Evolutionary conservation across 64 coral and sea anemone genomes (phyloP), one percentile per base, ranked within the genome.

Genomic region (Stichodactyla mertensii): DNA sequence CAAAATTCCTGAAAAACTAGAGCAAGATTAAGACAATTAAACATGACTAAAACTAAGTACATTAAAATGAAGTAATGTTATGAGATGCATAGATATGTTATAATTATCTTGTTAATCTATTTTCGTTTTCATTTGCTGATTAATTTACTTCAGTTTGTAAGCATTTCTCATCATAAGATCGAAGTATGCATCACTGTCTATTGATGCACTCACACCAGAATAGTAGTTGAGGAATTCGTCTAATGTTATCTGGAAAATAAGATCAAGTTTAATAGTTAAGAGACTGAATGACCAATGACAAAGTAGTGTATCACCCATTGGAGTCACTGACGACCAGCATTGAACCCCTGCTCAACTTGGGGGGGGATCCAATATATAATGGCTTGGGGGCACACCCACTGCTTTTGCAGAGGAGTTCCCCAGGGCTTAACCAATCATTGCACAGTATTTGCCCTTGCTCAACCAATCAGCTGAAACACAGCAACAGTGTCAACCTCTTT

Each of bases 201-300:
- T 99, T 0, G 97, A 99, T 7, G 97, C 97, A 91, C 97, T 99
- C 13, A 99, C 97, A 57, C 97, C 97, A 66, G 93, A 80, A 67
- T 99, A 99, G 78, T 99, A 99, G 18, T 99, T 99, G n/a, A 95
- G 31, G 71, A 99, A 99, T 79, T 99, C 97, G 61, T 99, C 97
- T 82, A 88, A 64, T 26, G 97, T 99, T 78, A 99, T 95, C 97
- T 99, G 89, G 6, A 86, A 77, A 87, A 78, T 13, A 36, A 45
- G 11, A 86, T n/a, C 7, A 12, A 58, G 14, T 15, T 58, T 58
- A 58, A 15, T 58, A 58, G 8, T 58, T 11, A 11, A 11, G 9
- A 58, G 36, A 45, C 36, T 45, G 36, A 45, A 45, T 45, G 36
- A 45, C 36, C 36, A 45, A 45, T 1, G 1, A 45, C 36, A 45